Base-by-base conservation (phyloP, 2,797 vertebrate species). In the Pitangus sulphuratus region DNA sequence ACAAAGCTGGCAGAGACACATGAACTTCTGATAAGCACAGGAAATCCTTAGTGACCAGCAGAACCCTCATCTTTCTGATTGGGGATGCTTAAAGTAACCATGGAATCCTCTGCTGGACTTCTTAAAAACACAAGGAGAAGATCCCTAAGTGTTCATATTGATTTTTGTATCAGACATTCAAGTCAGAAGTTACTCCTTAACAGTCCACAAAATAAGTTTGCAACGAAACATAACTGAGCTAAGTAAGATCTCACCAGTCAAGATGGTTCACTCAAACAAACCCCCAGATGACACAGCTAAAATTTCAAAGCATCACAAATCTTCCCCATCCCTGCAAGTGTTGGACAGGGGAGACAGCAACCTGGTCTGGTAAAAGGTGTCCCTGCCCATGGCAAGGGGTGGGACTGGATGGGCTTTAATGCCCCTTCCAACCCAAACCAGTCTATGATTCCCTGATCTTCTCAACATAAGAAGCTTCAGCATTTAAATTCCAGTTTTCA, bases 301-400 rank as follows among this genome's bases (percentile, higher is more conserved):
- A 30, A 30, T 47, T 50, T 30, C 12, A 15, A 22, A 84, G 9
- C 11, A 69, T 22, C 33, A 37, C 5, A 6, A 12, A 24, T 6
- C 17, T 9, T 51, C 20, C 44, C n/a, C 35, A 51, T 3, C 11
- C 65, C n/a, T 64, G 64, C 11, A 3, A 33, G 5, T 9, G 11
- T 0, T 56, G 45, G 39, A 66, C 0, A 0, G 19, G 45, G n/a
- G n/a, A n/a, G n/a, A n/a, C n/a, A n/a, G 14, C 28, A 57, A 0
- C 8, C 24, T 7, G 28, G 11, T 15, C 8, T 1, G 4, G 35
- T 11, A 11, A 11, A 9, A 61, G 4, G 18, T 24, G 62, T 17
- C 40, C 18, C 48, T 69, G 26, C 26, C 40, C n/a, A 15, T 5
- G 42, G 56, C 19, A 70, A 19, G 19, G 21, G 18, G 2, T 62